These are phyloP conservation scores for Dendrocincla tyrannina DNA, from an alignment of 2,797 vertebrate genomes.

Conservation along the genomic window DNA sequence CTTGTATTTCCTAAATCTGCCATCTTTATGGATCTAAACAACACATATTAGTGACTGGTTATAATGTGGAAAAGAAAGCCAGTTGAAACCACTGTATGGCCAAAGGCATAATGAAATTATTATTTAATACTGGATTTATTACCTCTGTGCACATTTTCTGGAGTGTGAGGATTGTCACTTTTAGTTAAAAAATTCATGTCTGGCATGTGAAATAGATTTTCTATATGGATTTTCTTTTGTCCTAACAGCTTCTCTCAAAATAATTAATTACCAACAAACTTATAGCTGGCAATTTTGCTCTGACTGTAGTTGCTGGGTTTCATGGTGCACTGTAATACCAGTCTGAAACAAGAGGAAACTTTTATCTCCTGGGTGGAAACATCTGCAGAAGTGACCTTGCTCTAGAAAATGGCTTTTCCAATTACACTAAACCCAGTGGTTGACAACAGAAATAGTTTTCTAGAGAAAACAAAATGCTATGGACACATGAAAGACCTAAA, in stretches of 20 bases:
- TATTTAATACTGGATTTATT: conserved; percentile 54
- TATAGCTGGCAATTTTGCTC: background rate
- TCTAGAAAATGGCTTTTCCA: background rate
- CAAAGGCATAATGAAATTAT: background rate
- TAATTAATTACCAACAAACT: background rate
- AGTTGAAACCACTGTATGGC: background rate
- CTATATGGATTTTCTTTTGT: background rate
- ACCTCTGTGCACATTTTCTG: background rate
- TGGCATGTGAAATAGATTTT: background rate
- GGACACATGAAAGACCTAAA: background rate
- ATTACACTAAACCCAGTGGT: background rate
- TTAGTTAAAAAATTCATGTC: background rate
- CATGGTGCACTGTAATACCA: background rate
- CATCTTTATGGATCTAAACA: background rate
- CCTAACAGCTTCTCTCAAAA: background rate
- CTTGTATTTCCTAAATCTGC: background rate
- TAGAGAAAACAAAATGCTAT: background rate
- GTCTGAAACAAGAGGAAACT: background rate
- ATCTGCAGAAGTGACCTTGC: background rate
- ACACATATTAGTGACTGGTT: background rate
- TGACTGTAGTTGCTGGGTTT: background rate
- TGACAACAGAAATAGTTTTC: background rate
- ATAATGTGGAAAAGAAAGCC: background rate
- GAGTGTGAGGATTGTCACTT: background rate
- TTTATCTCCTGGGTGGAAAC: background rate